Evolutionary conservation across 2,888 invertebrate genomes (phyloP).

Genomic region (Bhutanitis thaidina): DNA sequence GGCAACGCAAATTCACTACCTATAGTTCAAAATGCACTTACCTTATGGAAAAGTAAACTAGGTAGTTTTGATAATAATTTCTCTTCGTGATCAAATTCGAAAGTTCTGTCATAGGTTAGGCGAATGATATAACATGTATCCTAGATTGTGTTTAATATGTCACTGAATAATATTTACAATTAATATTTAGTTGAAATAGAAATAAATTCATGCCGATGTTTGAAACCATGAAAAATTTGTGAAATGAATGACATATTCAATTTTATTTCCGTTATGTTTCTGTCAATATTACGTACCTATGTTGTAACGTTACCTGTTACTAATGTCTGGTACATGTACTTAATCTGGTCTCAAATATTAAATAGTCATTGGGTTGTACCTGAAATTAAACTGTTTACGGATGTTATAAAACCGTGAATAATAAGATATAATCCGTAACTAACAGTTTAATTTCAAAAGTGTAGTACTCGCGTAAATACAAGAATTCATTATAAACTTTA

Average conservation of each 20-base stretch:
- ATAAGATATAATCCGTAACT: too few relatives aligned
- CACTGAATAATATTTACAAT: conserved; percentile 14
- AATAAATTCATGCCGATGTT: conserved; percentile 29
- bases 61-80: conserved; percentile 74
- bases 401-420: too few relatives aligned
- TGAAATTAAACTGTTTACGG: too few relatives aligned
- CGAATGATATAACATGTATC: conserved; percentile 70
- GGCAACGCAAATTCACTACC: conserved; percentile 65
- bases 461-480: too few relatives aligned
- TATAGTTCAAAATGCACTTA: conserved; percentile 74
- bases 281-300: too few relatives aligned
- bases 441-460: too few relatives aligned
- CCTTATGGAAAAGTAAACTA: conserved; percentile 67
- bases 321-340: too few relatives aligned
- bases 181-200: conserved; percentile 10
- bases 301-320: too few relatives aligned
- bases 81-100: conserved; percentile 77
- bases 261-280: too few relatives aligned
- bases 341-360: too few relatives aligned
- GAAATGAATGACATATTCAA: conserved; percentile 19
- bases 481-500: too few relatives aligned
- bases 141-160: conserved; percentile 41
- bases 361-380: too few relatives aligned
- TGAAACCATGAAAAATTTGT: conserved; percentile 30
- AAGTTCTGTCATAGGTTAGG: conserved; percentile 79